Evolutionary conservation across 2,888 invertebrate species (phyloP).

Genomic region (Cryptus armator): DNA sequence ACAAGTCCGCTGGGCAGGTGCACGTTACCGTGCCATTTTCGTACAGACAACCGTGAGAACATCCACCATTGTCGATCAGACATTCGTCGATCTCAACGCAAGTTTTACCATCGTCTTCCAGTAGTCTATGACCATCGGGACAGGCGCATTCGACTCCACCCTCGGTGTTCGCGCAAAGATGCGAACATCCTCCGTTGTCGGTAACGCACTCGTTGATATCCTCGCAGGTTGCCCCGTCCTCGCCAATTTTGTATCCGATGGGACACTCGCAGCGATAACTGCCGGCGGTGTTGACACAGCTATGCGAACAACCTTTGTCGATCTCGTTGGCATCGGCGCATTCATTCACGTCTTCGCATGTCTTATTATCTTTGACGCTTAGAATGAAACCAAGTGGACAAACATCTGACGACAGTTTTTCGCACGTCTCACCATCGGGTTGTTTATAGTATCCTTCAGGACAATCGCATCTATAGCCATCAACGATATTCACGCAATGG

Average conservation of each 20-base stretch:
- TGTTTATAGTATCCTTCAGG: slow-evolving; percentile 82
- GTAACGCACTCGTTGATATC: slow-evolving; percentile 83
- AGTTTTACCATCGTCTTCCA: slow-evolving; percentile 82
- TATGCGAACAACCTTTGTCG: slow-evolving; percentile 79
- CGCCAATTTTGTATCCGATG: slow-evolving; percentile 85
- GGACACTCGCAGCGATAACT: slow-evolving; percentile 88
- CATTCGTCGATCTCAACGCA: slow-evolving; percentile 87
- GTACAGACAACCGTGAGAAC: slow-evolving; percentile 87
- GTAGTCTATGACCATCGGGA: slow-evolving; percentile 85
- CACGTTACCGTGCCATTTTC: slow-evolving; percentile 86
- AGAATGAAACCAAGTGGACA: slow-evolving; percentile 84
- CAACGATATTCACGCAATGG: slow-evolving; percentile 81
- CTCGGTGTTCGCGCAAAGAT: slow-evolving; percentile 81
- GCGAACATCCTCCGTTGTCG: slow-evolving; percentile 87
- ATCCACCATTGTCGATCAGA: slow-evolving; percentile 85
- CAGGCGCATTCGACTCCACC: slow-evolving; percentile 84
- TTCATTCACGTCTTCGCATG: slow-evolving; percentile 85
- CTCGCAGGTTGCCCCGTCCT: slow-evolving; percentile 78
- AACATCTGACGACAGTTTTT: slow-evolving; percentile 56
- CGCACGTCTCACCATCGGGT: slow-evolving; percentile 79
- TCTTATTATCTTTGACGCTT: slow-evolving; percentile 68
- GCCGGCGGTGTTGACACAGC: slow-evolving; percentile 88
- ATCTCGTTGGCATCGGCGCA: slow-evolving; percentile 82
- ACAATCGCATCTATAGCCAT: slow-evolving; percentile 86
- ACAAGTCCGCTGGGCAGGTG: slow-evolving; percentile 84